Conservation (phyloP, 2,797 vertebrate genomes). For the Steatocranus sp. region DNA sequence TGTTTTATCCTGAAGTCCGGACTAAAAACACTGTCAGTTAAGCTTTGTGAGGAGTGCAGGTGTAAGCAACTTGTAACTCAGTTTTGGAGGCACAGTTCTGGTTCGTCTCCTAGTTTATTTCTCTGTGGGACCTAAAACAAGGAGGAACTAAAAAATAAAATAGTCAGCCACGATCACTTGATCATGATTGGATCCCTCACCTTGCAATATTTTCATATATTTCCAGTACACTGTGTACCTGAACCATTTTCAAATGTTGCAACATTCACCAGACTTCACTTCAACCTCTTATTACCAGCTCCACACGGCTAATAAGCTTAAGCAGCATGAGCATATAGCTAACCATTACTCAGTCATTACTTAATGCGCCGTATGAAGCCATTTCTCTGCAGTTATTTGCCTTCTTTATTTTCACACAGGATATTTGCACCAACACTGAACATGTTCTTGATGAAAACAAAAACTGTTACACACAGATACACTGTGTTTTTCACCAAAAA, state of each 20-base stretch:
- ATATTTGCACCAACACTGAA: neutral
- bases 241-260: neutral
- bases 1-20: neutral
- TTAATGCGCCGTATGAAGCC: accelerated
- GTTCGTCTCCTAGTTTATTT: neutral
- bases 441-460: neutral
- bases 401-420: neutral
- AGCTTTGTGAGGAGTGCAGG: neutral
- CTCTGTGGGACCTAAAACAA: neutral
- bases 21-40: neutral
- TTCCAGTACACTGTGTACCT: neutral
- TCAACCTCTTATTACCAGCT: neutral
- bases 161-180: neutral
- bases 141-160: neutral
- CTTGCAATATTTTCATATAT: neutral
- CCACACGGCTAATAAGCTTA: neutral
- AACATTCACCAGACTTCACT: neutral
- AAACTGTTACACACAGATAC: neutral
- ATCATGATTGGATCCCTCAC: neutral
- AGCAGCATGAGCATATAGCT: neutral
- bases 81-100: neutral
- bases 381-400: neutral
- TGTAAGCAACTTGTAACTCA: neutral
- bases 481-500: neutral
- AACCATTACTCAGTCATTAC: neutral